Percentiles rank a stretch among this genome's conserved stretches.
phyloP scores from a whole-genome alignment of 2,888 invertebrate genomes.

The Mellilla xanthometata region DNA sequence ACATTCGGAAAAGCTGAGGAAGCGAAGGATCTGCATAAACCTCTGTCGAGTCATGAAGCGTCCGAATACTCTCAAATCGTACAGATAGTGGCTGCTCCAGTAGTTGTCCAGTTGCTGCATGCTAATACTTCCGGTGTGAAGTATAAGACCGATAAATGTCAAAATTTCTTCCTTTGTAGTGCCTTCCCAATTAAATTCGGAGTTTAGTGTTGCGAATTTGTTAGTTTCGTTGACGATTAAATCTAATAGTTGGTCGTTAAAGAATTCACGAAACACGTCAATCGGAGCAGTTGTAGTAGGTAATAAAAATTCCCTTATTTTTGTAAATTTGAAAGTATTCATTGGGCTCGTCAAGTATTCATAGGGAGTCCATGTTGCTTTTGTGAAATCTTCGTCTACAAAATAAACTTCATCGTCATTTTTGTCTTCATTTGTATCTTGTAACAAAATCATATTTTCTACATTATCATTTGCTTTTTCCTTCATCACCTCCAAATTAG shows the following conservation, averaged over 20 bases:
- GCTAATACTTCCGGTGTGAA: constrained; percentile 13
- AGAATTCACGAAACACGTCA: constrained; percentile 30
- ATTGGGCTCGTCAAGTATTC: too few relatives aligned
- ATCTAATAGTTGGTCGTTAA: constrained; percentile 27
- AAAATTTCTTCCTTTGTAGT: constrained; percentile 1
- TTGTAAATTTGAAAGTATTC: too few relatives aligned
- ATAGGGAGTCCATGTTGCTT: too few relatives aligned
- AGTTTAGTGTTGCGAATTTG: not conserved
- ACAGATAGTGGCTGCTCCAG: constrained; percentile 13
- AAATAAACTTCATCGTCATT: too few relatives aligned
- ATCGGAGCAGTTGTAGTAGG: constrained; percentile 25
- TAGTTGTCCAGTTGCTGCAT: constrained; percentile 4
- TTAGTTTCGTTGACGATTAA: constrained; percentile 1
- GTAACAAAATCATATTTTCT: too few relatives aligned
- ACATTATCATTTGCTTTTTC: too few relatives aligned
- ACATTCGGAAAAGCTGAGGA: constrained; percentile 4
- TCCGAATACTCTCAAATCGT: constrained; percentile 1
- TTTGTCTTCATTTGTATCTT: too few relatives aligned
- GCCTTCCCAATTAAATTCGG: not conserved
- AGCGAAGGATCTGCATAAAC: constrained; percentile 5
- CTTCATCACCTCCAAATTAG: too few relatives aligned
- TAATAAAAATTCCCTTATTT: too few relatives aligned
- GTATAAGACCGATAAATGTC: constrained; percentile 8
- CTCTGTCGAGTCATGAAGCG: constrained; percentile 6
- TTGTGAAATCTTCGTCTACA: too few relatives aligned